Evolutionary conservation across 2,888 invertebrate genomes (phyloP), one percentile per base, ranked within the genome.

Genomic region (Tenthredo notha): DNA sequence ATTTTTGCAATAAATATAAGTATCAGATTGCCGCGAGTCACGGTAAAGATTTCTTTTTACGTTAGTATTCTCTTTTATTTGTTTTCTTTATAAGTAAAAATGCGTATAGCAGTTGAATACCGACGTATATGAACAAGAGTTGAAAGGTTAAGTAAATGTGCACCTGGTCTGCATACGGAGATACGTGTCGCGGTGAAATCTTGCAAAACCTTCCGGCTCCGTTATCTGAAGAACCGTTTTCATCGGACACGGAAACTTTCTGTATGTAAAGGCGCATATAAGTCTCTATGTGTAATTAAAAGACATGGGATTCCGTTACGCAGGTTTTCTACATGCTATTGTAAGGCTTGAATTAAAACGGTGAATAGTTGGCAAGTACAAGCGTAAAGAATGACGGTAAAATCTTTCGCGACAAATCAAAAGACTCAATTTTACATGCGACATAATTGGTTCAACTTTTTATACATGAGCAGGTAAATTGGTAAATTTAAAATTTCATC

Each of bases 141-240:
- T 47, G 12, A 77, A 77, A 77, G 77, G 78, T 78, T 78, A n/a
- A 58, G 61, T 37, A n/a, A 54, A 58, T 61, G 61, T 80, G 61
- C 58, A 80, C 40, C 58, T 58, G 80, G 40, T 61, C 21, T 33
- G 37, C 25, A 61, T 61, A 58, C 61, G 50, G 21, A 58, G 61
- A 40, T 61, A 40, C 61, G 40, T 40, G 40, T 58, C 61, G 61
- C 37, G 40, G 61, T 80, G 58, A 58, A 80, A 61, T 80, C 80
- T 61, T 61, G 80, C 40, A 50, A 40, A 25, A 80, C 80, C 61
- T 37, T 80, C 61, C 61, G 61, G 61, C 29, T 61, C 80, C 80
- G 80, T 80, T 80, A 80, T 58, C 80, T 58, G 21, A 50, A 80
- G 61, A 80, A 80, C 80, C 61, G 80, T 80, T 80, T 80, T 21